Evolutionary conservation across 1,140 invertebrate genomes (phyloP), one percentile per base, ranked within the genome.

Genomic region (Macrobrachium rosenbergii): DNA sequence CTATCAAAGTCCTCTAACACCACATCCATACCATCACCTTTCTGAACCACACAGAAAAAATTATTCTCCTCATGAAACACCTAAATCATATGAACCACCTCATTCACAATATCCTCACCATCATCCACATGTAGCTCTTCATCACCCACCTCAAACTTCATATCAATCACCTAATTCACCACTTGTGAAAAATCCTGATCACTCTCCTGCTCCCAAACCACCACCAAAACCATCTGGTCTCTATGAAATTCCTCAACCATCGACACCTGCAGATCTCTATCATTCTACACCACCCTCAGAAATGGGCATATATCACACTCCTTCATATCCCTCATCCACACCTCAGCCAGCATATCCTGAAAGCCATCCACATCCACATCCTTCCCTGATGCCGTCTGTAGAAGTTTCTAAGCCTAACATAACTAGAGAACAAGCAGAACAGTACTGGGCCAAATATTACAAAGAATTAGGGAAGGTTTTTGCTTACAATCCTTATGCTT

Each of bases 381-480:
- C 69, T 8, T 83, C 69, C 52, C 67, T 59, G 11, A 52, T 37
- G 21, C 21, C 81, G 19, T 58, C 81, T 58, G n/a, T 45, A 28
- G n/a, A 16, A 17, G 63, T 10, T 7, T 14, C 64, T 16, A 75
- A 23, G 5, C 23, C 72, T 37, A 23, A 75, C 17, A 62, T 83
- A 59, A 14, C 72, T 6, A 76, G 63, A 19, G 69, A 52, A 5
- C 52, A 28, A n/a, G n/a, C 82, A 14, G 58, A 58, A 12, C 43
- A 60, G 19, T 43, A 63, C 12, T 83, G 82, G 82, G 62, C 11
- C 12, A 83, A 73, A 62, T 83, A 76, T 43, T 83, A 83, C 43
- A 19, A 10, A 10, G 69, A 63, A 62, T 43, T 83, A 43, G 82
- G 81, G 1, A 75, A 63, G n/a, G 82, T 76, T 19, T 83, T 76